Percentiles rank a stretch among this genome's conserved stretches.
Conservation (phyloP, 1,140 invertebrate species). For the Lepidotrigona ventralis region DNA sequence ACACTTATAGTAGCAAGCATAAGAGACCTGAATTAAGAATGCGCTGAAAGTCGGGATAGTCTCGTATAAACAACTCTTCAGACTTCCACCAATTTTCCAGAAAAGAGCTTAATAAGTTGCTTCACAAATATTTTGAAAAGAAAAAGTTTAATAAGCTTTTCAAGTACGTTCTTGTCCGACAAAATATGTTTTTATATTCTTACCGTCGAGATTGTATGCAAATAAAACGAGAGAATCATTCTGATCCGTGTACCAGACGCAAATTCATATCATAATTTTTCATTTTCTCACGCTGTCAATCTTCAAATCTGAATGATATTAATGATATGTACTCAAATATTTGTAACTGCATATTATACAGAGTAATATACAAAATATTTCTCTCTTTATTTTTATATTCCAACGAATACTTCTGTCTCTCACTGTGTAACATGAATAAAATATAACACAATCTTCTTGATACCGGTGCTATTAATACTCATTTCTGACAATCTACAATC, state of each 20-base stretch:
- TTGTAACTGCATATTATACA: too few species aligned
- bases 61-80: constrained; percentile 32
- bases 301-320: background rate
- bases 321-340: background rate
- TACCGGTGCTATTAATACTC: background rate
- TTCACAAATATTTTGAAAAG: background rate
- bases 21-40: constrained; percentile 30
- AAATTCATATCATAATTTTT: background rate
- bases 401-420: background rate
- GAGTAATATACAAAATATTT: background rate
- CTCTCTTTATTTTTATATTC: background rate
- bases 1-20: constrained; percentile 6
- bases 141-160: constrained; percentile 12
- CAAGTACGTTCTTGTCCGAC: background rate
- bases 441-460: background rate
- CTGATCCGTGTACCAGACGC: background rate
- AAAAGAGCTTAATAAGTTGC: constrained; percentile 23
- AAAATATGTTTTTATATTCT: background rate
- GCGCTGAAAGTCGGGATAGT: constrained; percentile 1
- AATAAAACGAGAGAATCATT: background rate
- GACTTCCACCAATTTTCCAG: background rate
- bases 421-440: background rate
- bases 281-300: background rate
- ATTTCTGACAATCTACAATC: background rate
- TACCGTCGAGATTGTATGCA: background rate